These are phyloP conservation scores for Scaptomyza graminum DNA, from an alignment of 1,140 invertebrate genomes.

Conservation along the genomic window DNA sequence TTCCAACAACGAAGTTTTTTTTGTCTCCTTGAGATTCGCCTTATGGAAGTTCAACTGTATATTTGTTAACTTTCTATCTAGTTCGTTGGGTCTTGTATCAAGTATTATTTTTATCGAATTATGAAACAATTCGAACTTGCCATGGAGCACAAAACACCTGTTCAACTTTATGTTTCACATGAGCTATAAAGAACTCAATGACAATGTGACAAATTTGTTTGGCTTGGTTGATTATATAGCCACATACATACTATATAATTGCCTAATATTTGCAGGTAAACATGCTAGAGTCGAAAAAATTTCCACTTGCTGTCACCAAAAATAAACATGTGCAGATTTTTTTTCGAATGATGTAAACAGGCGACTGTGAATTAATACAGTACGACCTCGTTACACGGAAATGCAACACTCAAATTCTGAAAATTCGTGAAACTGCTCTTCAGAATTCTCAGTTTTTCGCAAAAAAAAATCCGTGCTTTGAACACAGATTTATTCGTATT, in stretches of 20 bases:
- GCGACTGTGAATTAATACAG: neutral
- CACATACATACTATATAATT: constrained; percentile 54
- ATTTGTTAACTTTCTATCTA: no score
- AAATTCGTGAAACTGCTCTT: no score
- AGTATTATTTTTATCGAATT: neutral
- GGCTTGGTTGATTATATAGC: neutral
- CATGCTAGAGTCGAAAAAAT: constrained; percentile 21
- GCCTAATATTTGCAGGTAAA: constrained; percentile 53
- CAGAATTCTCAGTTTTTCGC: no score
- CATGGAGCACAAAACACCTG: constrained; percentile 40
- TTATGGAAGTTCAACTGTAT: no score
- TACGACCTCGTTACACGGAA: no score
- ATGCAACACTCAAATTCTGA: no score
- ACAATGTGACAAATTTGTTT: constrained; percentile 1
- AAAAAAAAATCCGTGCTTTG: no score
- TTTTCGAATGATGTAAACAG: constrained; percentile 1
- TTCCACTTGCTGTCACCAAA: constrained; percentile 23
- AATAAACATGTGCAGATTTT: constrained; percentile 15
- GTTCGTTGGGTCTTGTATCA: neutral
- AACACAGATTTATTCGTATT: no score
- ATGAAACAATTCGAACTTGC: neutral
- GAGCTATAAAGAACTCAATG: constrained; percentile 7
- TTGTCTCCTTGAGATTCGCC: no score
- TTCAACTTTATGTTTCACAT: constrained; percentile 19
- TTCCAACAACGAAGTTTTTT: no score